Base-by-base conservation (phyloP, 2,888 invertebrate genomes). In the Pseudoips prasinana region DNA sequence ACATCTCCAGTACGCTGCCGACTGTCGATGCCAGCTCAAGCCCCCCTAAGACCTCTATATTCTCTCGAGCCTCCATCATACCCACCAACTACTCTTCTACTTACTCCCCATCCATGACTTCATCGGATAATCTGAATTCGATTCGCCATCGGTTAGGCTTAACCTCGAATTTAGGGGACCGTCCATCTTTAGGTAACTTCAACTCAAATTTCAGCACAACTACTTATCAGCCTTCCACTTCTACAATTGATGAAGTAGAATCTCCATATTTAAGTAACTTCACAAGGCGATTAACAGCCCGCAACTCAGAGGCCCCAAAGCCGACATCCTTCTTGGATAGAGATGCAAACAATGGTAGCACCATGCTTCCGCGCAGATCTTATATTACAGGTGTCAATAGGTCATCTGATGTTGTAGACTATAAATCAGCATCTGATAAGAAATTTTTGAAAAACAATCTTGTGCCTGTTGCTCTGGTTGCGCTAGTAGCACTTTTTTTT, bases 181-280 rank as follows among this genome's bases (percentile, higher is more conserved):
- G 80, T 19, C 76, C 85, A 0, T 68, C 81, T 2, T 38, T 50
- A 1, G 69, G 74, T 31, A 74, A 43, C 38, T 86, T 78, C 41
- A 63, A 71, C 5, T 69, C 84, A 7, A 76, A 53, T 29, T 85
- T 65, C 41, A 42, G 71, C 14, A 50, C 75, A 30, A 80, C 50
- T 56, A 72, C 66, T 50, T 85, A 79, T 35, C 82, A 77, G 39
- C 81, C 80, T 1, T 72, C 81, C 10, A 78, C 77, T 19, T 75
- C 86, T 1, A 75, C 79, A 25, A 75, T 81, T 33, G 86, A 89
- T 52, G 89, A 90, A 65, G 89, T 90, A 41, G 92, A 93, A 64
- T 92, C 93, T 53, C 93, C 93, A 31, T 94, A 92, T 72, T 79
- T 93, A 59, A 93, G 93, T 59, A 93, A 92, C 61, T 94, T 94